Evolutionary conservation across 2,888 invertebrate genomes (phyloP).

Genomic region (Pterostichus madidus): DNA sequence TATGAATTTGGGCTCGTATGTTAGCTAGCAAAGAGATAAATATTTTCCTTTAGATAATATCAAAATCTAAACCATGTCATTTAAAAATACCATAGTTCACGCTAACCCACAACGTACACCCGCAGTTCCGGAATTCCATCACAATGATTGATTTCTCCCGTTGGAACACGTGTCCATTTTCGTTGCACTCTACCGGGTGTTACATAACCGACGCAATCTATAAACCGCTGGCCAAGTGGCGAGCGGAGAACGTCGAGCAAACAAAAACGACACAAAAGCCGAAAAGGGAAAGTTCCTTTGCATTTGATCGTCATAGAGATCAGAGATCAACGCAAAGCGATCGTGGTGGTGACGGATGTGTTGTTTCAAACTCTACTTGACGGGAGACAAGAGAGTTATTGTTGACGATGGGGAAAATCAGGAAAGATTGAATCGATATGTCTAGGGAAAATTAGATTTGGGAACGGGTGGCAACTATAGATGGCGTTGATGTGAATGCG

Average conservation of each 20-base stretch:
- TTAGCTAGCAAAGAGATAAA: no score
- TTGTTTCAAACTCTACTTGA: neutral
- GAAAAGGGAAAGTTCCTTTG: slow-evolving; percentile 45
- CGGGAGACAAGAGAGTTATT: neutral
- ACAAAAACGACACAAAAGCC: slow-evolving; percentile 27
- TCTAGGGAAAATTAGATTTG: no score
- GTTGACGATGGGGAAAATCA: neutral
- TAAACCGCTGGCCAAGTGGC: neutral
- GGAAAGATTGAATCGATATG: neutral
- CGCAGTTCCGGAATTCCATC: slow-evolving; percentile 2
- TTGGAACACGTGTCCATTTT: slow-evolving; percentile 3
- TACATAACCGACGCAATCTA: slow-evolving; percentile 15
- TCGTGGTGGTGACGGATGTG: neutral
- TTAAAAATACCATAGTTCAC: slow-evolving; percentile 7
- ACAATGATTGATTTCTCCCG: neutral
- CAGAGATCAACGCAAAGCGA: slow-evolving; percentile 4
- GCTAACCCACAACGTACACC: neutral
- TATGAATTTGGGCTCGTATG: no score
- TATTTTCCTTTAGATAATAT: neutral
- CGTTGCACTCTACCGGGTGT: slow-evolving; percentile 24
- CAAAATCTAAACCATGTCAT: neutral
- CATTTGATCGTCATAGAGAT: slow-evolving; percentile 23
- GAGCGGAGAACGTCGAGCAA: neutral
- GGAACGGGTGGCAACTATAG: no score
- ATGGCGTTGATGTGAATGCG: no score